Percentiles rank a stretch among this genome's conserved stretches.
Evolutionary conservation across 2,797 vertebrate genomes (phyloP).

Genomic region (Rachycentron canadum): DNA sequence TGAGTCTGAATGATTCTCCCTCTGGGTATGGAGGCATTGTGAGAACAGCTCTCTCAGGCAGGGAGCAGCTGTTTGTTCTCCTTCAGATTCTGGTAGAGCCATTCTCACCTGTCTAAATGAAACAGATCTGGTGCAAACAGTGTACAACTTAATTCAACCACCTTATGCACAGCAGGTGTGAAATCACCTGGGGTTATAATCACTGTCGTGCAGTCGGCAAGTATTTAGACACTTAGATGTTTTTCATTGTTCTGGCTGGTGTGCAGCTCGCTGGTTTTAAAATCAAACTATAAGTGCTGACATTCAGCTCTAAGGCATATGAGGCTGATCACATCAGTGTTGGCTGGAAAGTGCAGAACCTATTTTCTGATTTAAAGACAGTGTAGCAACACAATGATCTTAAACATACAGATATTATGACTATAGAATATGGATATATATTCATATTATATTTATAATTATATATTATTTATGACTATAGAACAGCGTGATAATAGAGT

Average conservation of each 20-base stretch:
- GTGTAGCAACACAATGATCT: background rate
- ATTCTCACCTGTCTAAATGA: conserved; percentile 13
- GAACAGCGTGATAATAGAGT: no score
- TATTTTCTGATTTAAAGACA: background rate
- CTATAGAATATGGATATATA: no score
- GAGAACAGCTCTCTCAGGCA: conserved; percentile 14
- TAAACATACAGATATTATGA: background rate
- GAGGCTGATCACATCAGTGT: background rate
- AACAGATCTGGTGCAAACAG: background rate
- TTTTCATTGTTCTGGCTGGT: background rate
- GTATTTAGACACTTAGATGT: background rate
- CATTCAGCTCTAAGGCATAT: background rate
- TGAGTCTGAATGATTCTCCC: conserved; percentile 26
- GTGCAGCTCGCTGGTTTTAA: background rate
- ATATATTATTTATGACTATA: no score
- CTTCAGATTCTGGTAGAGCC: conserved; percentile 6
- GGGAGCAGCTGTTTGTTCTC: conserved; percentile 19
- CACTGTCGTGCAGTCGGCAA: background rate
- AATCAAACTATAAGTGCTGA: background rate
- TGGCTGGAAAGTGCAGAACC: background rate
- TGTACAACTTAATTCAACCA: conserved; percentile 3
- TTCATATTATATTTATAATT: no score
- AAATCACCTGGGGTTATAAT: background rate
- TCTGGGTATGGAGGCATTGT: conserved; percentile 13
- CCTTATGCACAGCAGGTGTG: background rate